Conservation (phyloP, 2,113 vertebrate genomes). For the Amphiprion ocellaris region DNA sequence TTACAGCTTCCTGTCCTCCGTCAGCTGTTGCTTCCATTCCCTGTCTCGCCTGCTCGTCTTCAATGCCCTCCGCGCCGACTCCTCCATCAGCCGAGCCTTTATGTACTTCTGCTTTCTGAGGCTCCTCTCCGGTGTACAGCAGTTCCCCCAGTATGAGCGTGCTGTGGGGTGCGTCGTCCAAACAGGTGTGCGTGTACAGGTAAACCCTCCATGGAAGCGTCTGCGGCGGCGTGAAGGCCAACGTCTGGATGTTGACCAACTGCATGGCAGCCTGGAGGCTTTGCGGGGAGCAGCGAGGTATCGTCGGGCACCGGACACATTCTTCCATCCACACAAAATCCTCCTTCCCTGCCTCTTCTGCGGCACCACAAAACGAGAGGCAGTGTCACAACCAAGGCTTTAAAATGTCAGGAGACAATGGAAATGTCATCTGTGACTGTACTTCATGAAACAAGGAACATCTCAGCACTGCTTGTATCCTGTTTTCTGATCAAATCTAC, state of each 20-base stretch:
- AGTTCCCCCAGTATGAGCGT: conserved; percentile 90
- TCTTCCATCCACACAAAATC: conserved; percentile 83
- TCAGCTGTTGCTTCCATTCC: neutral
- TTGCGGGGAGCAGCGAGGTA: conserved; percentile 77
- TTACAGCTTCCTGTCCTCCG: conserved; percentile 61
- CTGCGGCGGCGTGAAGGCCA: conserved; percentile 90
- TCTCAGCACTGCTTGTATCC: too few relatives aligned
- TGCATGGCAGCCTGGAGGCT: conserved; percentile 90
- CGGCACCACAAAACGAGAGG: conserved; percentile 31
- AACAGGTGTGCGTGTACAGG: conserved; percentile 86
- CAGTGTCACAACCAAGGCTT: neutral
- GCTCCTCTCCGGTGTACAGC: conserved; percentile 64
- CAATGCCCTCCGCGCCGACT: conserved; percentile 1
- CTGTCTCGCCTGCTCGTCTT: neutral
- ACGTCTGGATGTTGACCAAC: conserved; percentile 91
- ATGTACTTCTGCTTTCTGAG: neutral
- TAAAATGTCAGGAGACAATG: neutral
- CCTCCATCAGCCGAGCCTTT: neutral
- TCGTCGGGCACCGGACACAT: conserved; percentile 74
- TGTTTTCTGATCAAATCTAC: too few relatives aligned
- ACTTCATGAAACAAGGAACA: too few relatives aligned
- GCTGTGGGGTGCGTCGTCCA: neutral
- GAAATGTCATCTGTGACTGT: too few relatives aligned
- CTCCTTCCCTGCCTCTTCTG: conserved; percentile 63
- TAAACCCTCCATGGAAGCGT: conserved; percentile 92